Conservation (phyloP, 1,140 invertebrate genomes). For the Platyscapa corneri region DNA sequence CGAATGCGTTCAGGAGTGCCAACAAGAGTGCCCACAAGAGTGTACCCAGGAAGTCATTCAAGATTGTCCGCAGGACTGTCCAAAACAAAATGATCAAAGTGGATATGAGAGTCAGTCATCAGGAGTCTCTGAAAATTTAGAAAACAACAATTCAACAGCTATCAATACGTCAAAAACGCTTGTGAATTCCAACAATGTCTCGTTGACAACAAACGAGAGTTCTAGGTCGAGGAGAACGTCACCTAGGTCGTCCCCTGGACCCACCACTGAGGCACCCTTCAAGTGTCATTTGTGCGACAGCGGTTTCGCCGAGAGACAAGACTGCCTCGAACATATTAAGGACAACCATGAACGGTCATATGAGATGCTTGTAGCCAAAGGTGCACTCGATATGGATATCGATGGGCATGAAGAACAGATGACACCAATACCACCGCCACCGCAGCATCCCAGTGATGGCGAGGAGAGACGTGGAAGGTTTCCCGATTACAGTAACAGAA, state of each 20-base stretch:
- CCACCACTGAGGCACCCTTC: slow-evolving; percentile 78
- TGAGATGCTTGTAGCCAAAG: slow-evolving; percentile 84
- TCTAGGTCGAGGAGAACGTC: slow-evolving; percentile 56
- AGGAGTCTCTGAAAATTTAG: slow-evolving; percentile 52
- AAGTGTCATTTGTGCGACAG: slow-evolving; percentile 95
- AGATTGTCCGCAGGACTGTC: background rate
- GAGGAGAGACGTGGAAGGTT: slow-evolving; percentile 80
- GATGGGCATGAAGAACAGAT: slow-evolving; percentile 71
- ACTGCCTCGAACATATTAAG: slow-evolving; percentile 88
- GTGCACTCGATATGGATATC: slow-evolving; percentile 81
- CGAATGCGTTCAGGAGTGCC: background rate
- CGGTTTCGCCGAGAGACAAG: slow-evolving; percentile 85
- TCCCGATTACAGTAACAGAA: slow-evolving; percentile 90
- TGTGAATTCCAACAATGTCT: background rate
- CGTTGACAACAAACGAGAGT: slow-evolving; percentile 48
- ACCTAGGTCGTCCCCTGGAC: slow-evolving; percentile 58
- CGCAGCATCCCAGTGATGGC: slow-evolving; percentile 72
- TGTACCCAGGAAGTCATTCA: background rate
- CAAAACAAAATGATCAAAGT: slow-evolving; percentile 65
- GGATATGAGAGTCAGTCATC: slow-evolving; percentile 73
- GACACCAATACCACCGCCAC: slow-evolving; percentile 43
- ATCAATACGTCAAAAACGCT: slow-evolving; percentile 54
- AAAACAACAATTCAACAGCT: background rate
- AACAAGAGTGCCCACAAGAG: background rate
- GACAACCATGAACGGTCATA: slow-evolving; percentile 82